Base-by-base conservation (phyloP, 2,113 vertebrate species). In the Oreocharis arfaki region DNA sequence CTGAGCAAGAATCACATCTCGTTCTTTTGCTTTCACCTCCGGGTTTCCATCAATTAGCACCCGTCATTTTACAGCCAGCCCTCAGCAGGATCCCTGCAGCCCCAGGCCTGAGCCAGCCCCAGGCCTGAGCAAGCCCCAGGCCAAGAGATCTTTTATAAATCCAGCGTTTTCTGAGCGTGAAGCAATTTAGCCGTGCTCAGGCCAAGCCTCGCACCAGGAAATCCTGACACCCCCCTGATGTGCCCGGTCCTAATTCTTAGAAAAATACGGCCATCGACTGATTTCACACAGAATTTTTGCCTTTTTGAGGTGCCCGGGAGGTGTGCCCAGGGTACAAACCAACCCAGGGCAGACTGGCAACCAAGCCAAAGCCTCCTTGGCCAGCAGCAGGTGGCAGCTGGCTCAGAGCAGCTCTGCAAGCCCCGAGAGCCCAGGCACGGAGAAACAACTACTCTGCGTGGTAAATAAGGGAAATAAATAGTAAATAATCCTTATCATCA, bases 371-470 rank as follows among this genome's bases (percentile, higher is more conserved):
- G 14, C 35, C 56, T 42, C 4, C 17, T 4, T 24, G 61, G 84
- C 41, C 69, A 42, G 3, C 16, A 63, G 46, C 7, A 46, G 64
- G 17, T 4, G 13, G 4, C 30, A 32, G 32, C 5, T 32, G 4
- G 7, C 35, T 83, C 11, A 26, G 71, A 64, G 55, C n/a, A 69
- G 55, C 16, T 16, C 47, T 22, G 42, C 44, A 5, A 32, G 22
- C 1, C 16, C 59, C 8, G 23, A 21, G 10, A 35, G 41, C 21
- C 32, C 68, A 3, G 4, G 7, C 16, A 1, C 0, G 22, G 35
- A 12, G 30, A 46, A 59, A 11, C 22, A 16, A 1, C 80, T 3
- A 0, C 37, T 32, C 13, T 13, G 33, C 3, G 5, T 2, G 33
- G 12, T 5, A 19, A 74, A 44, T 28, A 0, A 37, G 27, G 17